Conservation (phyloP, 1,140 invertebrate species). For the Nasonia vitripennis region DNA sequence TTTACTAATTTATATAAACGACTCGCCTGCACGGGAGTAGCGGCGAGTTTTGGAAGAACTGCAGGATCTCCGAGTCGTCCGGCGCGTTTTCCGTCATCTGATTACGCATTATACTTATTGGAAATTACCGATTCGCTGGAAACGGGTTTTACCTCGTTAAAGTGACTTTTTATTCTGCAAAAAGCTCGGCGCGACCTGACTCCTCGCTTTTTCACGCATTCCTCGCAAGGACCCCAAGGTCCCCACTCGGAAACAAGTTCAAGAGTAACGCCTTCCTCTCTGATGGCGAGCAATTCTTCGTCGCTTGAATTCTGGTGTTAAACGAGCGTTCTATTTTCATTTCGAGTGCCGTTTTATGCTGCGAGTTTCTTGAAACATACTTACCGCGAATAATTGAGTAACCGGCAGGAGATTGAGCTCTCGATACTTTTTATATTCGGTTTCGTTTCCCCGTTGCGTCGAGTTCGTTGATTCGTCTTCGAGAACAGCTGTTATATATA, state of each 20-base stretch:
- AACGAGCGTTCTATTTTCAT: background rate
- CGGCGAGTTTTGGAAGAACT: slow-evolving; percentile 62
- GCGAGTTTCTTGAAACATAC: slow-evolving; percentile 34
- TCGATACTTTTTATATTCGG: slow-evolving; percentile 73
- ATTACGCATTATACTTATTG: background rate
- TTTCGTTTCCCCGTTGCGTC: slow-evolving; percentile 60
- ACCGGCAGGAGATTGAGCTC: slow-evolving; percentile 71
- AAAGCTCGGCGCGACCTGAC: slow-evolving; percentile 59
- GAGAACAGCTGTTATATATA: slow-evolving; percentile 63
- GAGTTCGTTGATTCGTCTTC: slow-evolving; percentile 55
- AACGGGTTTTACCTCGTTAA: slow-evolving; percentile 57
- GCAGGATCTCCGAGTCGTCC: slow-evolving; percentile 38
- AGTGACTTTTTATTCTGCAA: slow-evolving; percentile 66
- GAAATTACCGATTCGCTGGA: background rate
- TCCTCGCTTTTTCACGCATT: slow-evolving; percentile 63
- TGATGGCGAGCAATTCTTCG: slow-evolving; percentile 61
- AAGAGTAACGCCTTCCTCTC: slow-evolving; percentile 64
- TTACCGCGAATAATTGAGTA: slow-evolving; percentile 65
- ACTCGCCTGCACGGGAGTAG: slow-evolving; percentile 67
- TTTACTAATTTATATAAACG: slow-evolving; percentile 10
- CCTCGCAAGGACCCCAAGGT: slow-evolving; percentile 65
- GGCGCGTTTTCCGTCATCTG: slow-evolving; percentile 47
- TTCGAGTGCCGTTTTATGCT: background rate
- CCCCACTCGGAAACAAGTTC: slow-evolving; percentile 68
- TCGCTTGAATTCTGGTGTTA: slow-evolving; percentile 64